These are phyloP conservation scores for Pandion haliaetus DNA, from an alignment of 2,113 vertebrate species.

Conservation along the genomic window DNA sequence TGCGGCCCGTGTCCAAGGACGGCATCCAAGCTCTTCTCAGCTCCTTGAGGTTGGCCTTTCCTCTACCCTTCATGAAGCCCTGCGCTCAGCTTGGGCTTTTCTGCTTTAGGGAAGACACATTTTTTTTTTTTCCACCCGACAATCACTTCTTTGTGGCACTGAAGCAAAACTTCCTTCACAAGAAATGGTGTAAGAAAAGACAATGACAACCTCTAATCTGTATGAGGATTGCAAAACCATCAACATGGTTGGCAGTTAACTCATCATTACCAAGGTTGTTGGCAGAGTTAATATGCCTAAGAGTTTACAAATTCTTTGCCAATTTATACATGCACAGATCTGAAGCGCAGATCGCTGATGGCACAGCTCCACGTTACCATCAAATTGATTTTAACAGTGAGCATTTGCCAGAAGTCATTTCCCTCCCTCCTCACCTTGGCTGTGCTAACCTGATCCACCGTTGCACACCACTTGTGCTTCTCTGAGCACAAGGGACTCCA, in stretches of 20 bases:
- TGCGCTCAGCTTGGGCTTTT: not conserved
- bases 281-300: not conserved
- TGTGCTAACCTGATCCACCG: fast-evolving
- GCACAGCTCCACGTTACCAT: not conserved
- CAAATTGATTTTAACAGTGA: not conserved
- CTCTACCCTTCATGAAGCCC: not conserved
- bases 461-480: not conserved
- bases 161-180: not conserved
- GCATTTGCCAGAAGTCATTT: not conserved
- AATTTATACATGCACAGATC: not conserved
- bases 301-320: not conserved
- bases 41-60: not conserved
- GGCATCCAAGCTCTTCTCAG: not conserved
- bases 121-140: not conserved
- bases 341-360: not conserved
- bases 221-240: not conserved
- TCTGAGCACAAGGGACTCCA: not conserved
- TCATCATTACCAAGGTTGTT: not conserved
- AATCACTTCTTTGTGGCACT: not conserved
- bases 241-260: not conserved
- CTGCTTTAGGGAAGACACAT: not conserved
- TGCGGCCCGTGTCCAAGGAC: not conserved
- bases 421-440: not conserved
- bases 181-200: not conserved
- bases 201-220: not conserved